Conservation (phyloP, 37 sponge, comb jelly and placozoan species). For the Amphimedon queenslandica region DNA sequence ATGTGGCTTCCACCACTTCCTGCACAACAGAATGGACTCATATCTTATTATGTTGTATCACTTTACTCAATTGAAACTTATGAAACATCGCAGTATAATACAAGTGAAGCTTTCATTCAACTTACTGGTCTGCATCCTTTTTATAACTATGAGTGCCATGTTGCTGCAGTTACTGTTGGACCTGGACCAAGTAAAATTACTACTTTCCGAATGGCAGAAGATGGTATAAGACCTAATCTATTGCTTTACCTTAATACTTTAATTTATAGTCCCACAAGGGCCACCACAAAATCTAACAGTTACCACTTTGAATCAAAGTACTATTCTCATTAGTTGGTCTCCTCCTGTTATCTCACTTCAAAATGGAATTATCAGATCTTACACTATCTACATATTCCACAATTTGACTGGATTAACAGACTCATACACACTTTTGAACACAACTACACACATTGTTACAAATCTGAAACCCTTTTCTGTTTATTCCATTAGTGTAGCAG, state of each 20-base stretch:
- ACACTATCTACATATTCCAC: constrained; percentile 25
- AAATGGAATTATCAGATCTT: constrained; percentile 35
- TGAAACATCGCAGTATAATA: not conserved
- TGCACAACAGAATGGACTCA: constrained; percentile 28
- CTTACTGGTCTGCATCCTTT: not conserved
- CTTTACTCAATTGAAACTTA: not conserved
- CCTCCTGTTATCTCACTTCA: constrained; percentile 12
- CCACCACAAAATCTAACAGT: not conserved
- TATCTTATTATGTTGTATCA: not conserved
- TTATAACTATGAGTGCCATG: not conserved
- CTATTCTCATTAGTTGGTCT: constrained; percentile 13
- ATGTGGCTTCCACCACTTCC: constrained; percentile 9
- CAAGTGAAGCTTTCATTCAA: not conserved
- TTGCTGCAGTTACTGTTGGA: constrained; percentile 5
- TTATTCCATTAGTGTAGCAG: constrained; percentile 10
- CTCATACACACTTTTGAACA: not conserved
- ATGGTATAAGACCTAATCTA: not conserved
- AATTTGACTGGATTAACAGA: constrained; percentile 7
- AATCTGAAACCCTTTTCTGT: constrained; percentile 7
- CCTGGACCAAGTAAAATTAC: not conserved
- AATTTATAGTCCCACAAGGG: constrained; percentile 1
- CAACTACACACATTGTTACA: not conserved
- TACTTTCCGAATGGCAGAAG: not conserved
- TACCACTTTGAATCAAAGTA: not conserved
- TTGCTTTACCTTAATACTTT: not conserved